These are phyloP conservation scores for Brachionus rubens DNA, from an alignment of 1,140 invertebrate species.

Conservation along the genomic window DNA sequence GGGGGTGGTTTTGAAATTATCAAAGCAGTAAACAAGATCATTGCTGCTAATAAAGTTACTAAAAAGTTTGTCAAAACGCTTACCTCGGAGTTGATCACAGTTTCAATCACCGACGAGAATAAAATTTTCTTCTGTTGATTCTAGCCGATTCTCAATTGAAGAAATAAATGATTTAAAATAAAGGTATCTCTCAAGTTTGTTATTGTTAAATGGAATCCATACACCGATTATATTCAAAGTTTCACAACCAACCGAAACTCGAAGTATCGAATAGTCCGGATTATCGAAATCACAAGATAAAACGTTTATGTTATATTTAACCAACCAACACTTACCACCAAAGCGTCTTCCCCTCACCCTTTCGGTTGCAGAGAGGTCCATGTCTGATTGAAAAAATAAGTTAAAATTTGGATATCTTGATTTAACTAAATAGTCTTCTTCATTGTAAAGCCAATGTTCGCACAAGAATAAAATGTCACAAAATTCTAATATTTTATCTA, in stretches of 20 bases:
- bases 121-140: neutral
- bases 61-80: neutral
- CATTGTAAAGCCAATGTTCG: no score
- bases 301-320: neutral
- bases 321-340: neutral
- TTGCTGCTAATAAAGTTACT: neutral
- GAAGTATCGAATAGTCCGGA: neutral
- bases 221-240: neutral
- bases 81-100: neutral
- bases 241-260: neutral
- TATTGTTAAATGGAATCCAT: neutral
- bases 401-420: neutral
- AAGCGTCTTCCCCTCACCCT: neutral
- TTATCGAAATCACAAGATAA: neutral
- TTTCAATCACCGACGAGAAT: neutral
- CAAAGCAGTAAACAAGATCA: neutral
- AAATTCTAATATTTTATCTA: neutral
- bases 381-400: neutral
- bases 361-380: neutral
- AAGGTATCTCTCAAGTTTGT: neutral
- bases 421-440: neutral
- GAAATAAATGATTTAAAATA: neutral
- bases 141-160: neutral
- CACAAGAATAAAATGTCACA: no score
- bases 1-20: no score